Evolutionary conservation across 2,797 vertebrate species (phyloP).

Genomic region (Hylomyscus alleni): DNA sequence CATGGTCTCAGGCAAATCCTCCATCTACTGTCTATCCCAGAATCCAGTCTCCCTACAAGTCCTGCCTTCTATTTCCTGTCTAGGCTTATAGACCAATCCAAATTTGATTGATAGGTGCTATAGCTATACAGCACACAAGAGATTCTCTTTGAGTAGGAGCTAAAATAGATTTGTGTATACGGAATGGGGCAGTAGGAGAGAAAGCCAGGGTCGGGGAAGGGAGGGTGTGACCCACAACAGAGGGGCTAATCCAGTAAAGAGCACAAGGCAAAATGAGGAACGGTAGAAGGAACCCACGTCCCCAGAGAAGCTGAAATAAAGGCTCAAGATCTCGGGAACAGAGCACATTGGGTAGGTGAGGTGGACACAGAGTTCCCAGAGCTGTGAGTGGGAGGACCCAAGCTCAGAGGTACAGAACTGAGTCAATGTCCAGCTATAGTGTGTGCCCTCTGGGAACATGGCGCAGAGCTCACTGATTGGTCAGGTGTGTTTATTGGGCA

Average conservation of each 20-base stretch:
- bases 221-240: neutral
- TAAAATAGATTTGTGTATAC: neutral
- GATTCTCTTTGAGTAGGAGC: neutral
- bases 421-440: neutral
- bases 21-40: neutral
- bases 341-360: neutral
- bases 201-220: neutral
- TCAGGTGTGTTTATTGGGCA: neutral
- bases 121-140: neutral
- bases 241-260: neutral
- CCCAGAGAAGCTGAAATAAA: neutral
- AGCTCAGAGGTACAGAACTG: neutral
- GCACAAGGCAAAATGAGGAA: neutral
- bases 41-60: neutral
- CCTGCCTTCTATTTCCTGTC: neutral
- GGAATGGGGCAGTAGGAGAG: neutral
- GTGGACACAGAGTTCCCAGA: neutral
- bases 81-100: neutral
- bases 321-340: slow-evolving; percentile 4
- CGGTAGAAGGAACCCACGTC: neutral
- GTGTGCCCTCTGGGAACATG: neutral
- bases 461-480: neutral
- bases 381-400: neutral
- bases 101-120: neutral
- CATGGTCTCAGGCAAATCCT: neutral